phyloP scores from a whole-genome alignment of 2,797 vertebrate genomes.

The Oreochromis grahami region DNA sequence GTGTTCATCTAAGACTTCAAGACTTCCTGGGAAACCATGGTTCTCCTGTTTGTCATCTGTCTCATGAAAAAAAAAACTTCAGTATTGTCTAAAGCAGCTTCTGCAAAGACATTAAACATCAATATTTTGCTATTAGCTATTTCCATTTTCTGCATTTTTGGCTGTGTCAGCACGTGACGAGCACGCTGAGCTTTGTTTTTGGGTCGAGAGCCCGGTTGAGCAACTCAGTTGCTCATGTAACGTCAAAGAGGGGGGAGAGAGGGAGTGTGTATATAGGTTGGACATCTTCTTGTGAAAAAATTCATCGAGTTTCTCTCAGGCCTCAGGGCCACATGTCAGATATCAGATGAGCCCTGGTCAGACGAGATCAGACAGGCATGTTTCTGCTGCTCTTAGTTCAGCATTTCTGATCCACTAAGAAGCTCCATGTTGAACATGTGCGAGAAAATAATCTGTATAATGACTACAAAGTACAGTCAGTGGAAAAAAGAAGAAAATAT shows the following conservation, averaged over 20 bases:
- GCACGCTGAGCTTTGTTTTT: neutral
- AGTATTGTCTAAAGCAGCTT: neutral
- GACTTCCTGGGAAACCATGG: neutral
- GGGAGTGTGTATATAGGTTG: neutral
- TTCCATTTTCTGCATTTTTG: neutral
- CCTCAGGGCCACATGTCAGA: constrained; percentile 18
- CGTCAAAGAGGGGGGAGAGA: neutral
- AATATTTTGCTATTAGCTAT: neutral
- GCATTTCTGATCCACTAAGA: neutral
- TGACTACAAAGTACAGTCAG: neutral
- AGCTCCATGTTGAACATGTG: neutral
- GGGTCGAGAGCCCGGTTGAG: neutral
- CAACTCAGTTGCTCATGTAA: neutral
- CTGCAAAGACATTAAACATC: neutral
- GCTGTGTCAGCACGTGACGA: neutral
- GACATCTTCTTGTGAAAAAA: constrained; percentile 7
- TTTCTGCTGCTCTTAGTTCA: constrained; percentile 26
- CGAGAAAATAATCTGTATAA: neutral
- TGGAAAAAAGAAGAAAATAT: neutral
- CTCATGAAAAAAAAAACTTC: neutral
- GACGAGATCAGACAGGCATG: constrained; percentile 3
- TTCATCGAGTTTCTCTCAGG: constrained; percentile 1
- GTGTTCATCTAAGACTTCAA: neutral
- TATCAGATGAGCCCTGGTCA: neutral
- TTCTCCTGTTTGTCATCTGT: neutral